phyloP scores from a whole-genome alignment of 1,140 invertebrate species.

The Leguminivora glycinivorella region DNA sequence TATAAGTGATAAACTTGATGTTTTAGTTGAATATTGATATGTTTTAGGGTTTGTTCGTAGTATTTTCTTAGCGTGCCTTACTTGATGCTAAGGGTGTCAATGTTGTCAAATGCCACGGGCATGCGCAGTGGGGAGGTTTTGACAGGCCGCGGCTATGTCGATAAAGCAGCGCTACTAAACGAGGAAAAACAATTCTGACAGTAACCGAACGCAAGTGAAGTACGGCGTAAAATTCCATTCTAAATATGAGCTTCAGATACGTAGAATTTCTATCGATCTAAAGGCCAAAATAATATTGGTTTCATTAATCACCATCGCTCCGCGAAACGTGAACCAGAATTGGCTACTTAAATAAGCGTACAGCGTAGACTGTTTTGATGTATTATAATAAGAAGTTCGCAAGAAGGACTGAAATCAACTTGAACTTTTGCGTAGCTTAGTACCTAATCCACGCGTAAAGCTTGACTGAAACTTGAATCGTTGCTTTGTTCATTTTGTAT shows the following conservation, averaged over 20 bases:
- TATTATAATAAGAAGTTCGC: neutral
- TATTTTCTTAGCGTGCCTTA: slow-evolving; percentile 59
- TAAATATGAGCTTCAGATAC: neutral
- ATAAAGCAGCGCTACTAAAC: slow-evolving; percentile 50
- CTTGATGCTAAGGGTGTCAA: slow-evolving; percentile 41
- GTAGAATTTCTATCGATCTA: neutral
- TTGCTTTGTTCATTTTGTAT: too few relatives aligned
- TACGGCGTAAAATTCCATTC: neutral
- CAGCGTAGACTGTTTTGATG: neutral
- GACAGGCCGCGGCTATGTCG: slow-evolving; percentile 52
- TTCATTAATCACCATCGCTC: neutral
- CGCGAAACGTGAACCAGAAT: neutral
- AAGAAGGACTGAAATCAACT: neutral
- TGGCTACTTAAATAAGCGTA: neutral
- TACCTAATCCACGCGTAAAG: neutral
- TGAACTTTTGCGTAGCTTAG: neutral
- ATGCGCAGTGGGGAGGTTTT: slow-evolving; percentile 54
- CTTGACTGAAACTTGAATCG: too few relatives aligned
- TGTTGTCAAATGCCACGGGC: slow-evolving; percentile 57
- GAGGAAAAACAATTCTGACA: neutral
- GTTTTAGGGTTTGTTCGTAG: slow-evolving; percentile 54
- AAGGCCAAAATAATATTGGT: neutral
- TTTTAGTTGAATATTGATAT: slow-evolving; percentile 41
- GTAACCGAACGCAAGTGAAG: neutral
- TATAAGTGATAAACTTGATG: neutral